These are phyloP conservation scores for Beaufortia kweichowensis DNA, from an alignment of 2,113 vertebrate genomes.

Conservation along the genomic window DNA sequence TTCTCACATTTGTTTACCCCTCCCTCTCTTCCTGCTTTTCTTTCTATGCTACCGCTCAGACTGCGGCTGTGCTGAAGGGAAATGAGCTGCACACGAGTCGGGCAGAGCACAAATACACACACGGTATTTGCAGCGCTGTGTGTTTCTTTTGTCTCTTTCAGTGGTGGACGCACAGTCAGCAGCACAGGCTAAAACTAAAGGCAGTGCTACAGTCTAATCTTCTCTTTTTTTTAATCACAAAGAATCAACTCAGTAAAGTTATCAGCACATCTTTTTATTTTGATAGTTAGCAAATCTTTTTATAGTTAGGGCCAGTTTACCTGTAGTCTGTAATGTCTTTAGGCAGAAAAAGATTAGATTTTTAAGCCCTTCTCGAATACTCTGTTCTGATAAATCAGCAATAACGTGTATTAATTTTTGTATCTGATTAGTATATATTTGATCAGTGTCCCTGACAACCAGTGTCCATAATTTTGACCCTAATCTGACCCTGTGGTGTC, in stretches of 20 bases:
- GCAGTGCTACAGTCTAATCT: not conserved
- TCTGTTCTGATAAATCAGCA: too few relatives aligned
- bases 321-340: too few relatives aligned
- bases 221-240: not conserved
- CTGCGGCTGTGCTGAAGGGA: conserved; percentile 36
- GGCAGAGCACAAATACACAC: conserved; percentile 16
- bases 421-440: too few relatives aligned
- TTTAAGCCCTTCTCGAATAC: too few relatives aligned
- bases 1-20: conserved; percentile 37
- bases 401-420: too few relatives aligned
- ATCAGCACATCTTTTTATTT: too few relatives aligned
- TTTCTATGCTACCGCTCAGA: conserved; percentile 13
- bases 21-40: conserved; percentile 40
- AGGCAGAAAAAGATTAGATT: too few relatives aligned
- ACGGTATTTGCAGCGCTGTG: not conserved
- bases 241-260: not conserved
- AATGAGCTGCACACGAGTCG: conserved; percentile 29
- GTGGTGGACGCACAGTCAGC: conserved; percentile 23
- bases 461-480: too few relatives aligned
- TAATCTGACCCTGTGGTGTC: too few relatives aligned
- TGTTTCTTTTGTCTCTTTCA: conserved; percentile 13
- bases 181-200: not conserved
- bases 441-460: too few relatives aligned
- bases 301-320: too few relatives aligned
- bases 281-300: too few relatives aligned